Evolutionary conservation across 2,888 invertebrate genomes (phyloP).

Genomic region (Pimpla rufipes): DNA sequence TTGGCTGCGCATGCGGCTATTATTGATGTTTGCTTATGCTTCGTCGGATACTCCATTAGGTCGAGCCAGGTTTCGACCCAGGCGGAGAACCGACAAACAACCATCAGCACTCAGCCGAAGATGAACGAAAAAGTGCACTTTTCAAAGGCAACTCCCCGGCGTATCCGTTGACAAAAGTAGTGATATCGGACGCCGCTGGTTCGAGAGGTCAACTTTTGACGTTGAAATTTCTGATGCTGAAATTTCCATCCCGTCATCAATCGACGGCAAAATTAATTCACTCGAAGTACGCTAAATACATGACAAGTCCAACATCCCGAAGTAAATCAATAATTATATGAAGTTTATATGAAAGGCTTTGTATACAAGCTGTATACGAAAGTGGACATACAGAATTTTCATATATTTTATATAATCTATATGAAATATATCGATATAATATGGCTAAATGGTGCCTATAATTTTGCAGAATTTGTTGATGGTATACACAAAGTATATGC

Average conservation of each 20-base stretch:
- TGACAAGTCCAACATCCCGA: background rate
- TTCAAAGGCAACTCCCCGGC: background rate
- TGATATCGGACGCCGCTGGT: background rate
- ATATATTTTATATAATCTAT: too few species aligned
- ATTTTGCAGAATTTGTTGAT: too few species aligned
- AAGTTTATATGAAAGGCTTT: too few species aligned
- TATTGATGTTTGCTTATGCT: background rate
- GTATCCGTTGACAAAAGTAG: background rate
- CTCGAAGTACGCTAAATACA: background rate
- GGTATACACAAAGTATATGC: too few species aligned
- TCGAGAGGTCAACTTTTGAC: background rate
- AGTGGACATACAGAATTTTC: too few species aligned
- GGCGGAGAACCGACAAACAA: background rate
- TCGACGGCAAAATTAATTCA: background rate
- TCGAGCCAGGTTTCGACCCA: background rate
- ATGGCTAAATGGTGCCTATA: too few species aligned
- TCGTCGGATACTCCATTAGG: background rate
- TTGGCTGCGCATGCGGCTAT: background rate
- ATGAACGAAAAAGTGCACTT: background rate
- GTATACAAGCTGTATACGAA: too few species aligned
- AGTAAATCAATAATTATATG: too few species aligned
- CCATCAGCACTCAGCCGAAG: background rate
- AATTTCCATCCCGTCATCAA: background rate
- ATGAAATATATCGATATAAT: too few species aligned
- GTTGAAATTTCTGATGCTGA: too few species aligned